phyloP scores from a whole-genome alignment of 2,797 vertebrate genomes.

The Sebastes vulpes region DNA sequence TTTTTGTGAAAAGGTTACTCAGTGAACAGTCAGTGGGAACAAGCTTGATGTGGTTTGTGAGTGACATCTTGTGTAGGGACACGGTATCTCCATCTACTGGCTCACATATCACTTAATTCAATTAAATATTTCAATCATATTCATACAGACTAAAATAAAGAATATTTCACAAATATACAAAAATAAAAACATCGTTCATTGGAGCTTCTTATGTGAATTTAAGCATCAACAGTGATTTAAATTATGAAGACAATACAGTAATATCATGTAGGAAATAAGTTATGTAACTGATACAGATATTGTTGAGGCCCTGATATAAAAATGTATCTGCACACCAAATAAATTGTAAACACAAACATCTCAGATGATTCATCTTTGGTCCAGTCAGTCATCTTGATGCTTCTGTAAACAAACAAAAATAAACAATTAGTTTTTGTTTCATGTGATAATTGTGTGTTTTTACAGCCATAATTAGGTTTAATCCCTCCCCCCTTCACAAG shows the following conservation, averaged over 20 bases:
- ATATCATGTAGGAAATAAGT: neutral
- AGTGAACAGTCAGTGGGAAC: neutral
- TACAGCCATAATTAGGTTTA: neutral
- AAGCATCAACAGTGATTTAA: neutral
- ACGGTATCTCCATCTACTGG: neutral
- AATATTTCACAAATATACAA: neutral
- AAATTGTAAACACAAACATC: neutral
- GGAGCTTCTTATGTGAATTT: neutral
- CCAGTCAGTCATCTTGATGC: slow-evolving; percentile 44
- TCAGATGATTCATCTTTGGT: neutral
- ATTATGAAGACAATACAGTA: neutral
- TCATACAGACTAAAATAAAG: neutral
- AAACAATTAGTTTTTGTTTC: neutral
- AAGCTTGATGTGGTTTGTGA: neutral
- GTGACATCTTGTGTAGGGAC: slow-evolving; percentile 27
- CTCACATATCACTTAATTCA: neutral
- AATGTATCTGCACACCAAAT: neutral
- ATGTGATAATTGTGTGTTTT: neutral
- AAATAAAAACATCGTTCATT: neutral
- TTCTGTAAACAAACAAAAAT: slow-evolving; percentile 51
- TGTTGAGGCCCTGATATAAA: neutral
- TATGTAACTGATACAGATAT: neutral
- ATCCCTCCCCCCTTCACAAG: neutral
- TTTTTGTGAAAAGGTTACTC: neutral
- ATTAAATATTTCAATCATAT: neutral